These are phyloP conservation scores for Zootermopsis nevadensis DNA, from an alignment of 2,888 invertebrate species.

Conservation along the genomic window DNA sequence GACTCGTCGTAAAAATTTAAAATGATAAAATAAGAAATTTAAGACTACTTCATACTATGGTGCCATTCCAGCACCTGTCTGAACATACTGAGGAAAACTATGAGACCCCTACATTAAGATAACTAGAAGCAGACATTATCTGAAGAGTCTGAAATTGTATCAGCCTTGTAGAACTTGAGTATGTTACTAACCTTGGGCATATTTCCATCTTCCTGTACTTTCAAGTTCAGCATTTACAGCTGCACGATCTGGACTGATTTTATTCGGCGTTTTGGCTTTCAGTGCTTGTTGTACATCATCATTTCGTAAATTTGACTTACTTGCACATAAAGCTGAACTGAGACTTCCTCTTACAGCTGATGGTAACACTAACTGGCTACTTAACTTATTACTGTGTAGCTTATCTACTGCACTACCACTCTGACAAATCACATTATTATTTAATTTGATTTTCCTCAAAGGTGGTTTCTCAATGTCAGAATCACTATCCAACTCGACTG, in stretches of 20 bases:
- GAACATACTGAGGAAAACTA: not conserved
- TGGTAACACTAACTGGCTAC: not conserved
- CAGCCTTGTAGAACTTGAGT: not conserved
- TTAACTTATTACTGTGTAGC: not conserved
- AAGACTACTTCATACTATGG: too few species aligned
- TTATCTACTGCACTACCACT: not conserved
- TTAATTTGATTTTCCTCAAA: not conserved
- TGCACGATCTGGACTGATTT: not conserved
- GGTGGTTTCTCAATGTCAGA: not conserved
- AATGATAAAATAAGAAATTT: too few species aligned
- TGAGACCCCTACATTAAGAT: not conserved
- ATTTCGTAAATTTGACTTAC: not conserved
- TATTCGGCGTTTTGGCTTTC: not conserved
- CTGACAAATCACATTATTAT: not conserved
- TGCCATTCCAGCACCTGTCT: too few species aligned
- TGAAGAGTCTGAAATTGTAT: not conserved
- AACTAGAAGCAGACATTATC: not conserved
- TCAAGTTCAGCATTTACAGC: not conserved
- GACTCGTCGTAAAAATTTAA: too few species aligned
- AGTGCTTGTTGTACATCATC: not conserved
- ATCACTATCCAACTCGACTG: too few species aligned
- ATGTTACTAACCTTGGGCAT: not conserved
- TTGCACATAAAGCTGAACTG: not conserved
- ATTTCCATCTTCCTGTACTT: not conserved
- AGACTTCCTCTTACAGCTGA: not conserved